A percentile compares a stretch with the other conserved stretches of the same genome.
Evolutionary conservation across 2,888 invertebrate species (phyloP).

Genomic region (Eristalis tenax): DNA sequence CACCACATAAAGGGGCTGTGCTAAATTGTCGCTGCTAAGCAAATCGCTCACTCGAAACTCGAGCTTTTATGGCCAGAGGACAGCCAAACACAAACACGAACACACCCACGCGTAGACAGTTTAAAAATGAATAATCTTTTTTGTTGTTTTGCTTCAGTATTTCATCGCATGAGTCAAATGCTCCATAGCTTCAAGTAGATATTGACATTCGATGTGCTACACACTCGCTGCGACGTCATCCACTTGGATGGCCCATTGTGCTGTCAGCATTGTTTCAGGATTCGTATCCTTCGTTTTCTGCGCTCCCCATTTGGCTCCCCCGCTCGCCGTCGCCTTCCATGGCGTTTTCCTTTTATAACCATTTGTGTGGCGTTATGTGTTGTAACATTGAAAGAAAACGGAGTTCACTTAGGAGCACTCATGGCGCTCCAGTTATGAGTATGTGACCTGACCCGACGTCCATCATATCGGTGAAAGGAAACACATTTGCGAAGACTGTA

Average conservation of each 20-base stretch:
- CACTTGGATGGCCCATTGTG: conserved; percentile 54
- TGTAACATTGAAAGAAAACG: conserved; percentile 24
- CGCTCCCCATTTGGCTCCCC: background rate
- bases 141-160: conserved; percentile 12
- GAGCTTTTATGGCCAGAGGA: background rate
- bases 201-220: conserved; percentile 69
- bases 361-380: conserved; percentile 27
- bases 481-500: conserved; percentile 24
- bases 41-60: background rate
- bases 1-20: background rate
- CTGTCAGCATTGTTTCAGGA: conserved; percentile 45
- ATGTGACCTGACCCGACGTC: conserved; percentile 53
- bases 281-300: background rate
- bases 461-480: conserved; percentile 24
- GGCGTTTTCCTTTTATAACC: background rate
- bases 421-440: conserved; percentile 49
- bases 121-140: background rate
- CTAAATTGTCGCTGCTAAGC: background rate
- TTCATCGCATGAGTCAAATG: conserved; percentile 35
- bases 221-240: conserved; percentile 36
- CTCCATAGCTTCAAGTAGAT: conserved; percentile 48
- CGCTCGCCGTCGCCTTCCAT: background rate
- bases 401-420: conserved; percentile 38
- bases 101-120: background rate
- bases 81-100: background rate